Evolutionary conservation across 2,888 invertebrate species (phyloP).

Genomic region (Platycheirus albimanus): DNA sequence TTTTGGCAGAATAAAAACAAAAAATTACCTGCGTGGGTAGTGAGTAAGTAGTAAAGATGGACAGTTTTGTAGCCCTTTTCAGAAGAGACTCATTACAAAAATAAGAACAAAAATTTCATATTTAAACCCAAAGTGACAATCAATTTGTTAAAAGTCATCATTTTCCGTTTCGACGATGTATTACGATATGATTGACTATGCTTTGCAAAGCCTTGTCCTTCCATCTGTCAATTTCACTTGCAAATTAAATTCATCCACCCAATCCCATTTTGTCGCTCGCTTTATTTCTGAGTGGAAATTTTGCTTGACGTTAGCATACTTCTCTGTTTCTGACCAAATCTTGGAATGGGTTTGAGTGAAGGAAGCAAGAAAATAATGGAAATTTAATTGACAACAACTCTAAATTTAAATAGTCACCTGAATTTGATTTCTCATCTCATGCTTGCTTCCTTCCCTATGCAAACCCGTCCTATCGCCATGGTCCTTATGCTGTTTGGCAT

Average conservation of each 20-base stretch:
- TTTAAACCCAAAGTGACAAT: conserved; percentile 69
- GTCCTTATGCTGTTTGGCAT: background rate
- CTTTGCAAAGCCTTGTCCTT: conserved; percentile 53
- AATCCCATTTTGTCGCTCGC: background rate
- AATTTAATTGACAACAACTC: conserved; percentile 33
- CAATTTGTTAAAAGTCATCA: conserved; percentile 65
- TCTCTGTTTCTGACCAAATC: background rate
- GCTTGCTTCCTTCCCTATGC: background rate
- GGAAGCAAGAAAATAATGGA: conserved; percentile 31
- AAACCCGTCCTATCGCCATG: too few relatives aligned
- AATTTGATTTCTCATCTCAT: conserved; percentile 16
- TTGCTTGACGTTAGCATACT: conserved; percentile 7
- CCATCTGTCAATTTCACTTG: conserved; percentile 62
- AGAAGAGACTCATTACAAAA: background rate
- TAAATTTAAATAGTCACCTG: conserved; percentile 32
- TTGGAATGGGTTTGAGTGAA: background rate
- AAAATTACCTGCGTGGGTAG: background rate
- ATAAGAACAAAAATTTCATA: conserved; percentile 48
- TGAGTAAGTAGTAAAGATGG: conserved; percentile 20
- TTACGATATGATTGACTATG: conserved; percentile 39
- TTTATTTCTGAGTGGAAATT: background rate
- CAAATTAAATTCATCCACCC: conserved; percentile 55
- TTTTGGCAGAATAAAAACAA: background rate
- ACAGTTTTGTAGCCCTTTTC: conserved; percentile 42
- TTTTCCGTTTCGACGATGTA: conserved; percentile 31